Conservation (phyloP, 2,797 vertebrate species). For the Psittacula derbiana region DNA sequence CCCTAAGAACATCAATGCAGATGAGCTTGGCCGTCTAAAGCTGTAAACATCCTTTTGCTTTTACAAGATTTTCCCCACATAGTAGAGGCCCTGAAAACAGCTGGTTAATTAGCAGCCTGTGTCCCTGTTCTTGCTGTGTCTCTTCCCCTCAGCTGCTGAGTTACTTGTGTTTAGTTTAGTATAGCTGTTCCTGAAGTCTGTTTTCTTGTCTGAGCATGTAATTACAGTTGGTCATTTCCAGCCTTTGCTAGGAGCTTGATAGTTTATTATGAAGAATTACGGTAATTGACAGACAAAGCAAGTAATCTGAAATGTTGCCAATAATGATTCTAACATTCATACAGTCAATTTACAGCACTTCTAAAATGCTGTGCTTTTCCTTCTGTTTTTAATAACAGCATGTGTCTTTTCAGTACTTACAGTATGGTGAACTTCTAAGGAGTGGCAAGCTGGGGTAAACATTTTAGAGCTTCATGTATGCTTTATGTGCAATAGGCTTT, state of each 20-base stretch:
- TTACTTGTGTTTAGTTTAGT: constrained; percentile 40
- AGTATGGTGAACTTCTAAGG: not conserved
- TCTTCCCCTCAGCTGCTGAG: constrained; percentile 12
- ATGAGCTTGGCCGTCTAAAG: not conserved
- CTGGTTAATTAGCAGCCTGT: not conserved
- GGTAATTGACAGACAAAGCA: not conserved
- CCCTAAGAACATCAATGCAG: not conserved
- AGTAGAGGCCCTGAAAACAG: not conserved
- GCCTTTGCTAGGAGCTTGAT: not conserved
- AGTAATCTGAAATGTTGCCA: not conserved
- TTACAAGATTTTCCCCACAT: not conserved
- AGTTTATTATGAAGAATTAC: not conserved
- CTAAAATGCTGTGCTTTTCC: not conserved
- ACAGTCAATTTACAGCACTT: not conserved
- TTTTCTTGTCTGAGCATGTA: constrained; percentile 27
- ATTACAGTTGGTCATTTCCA: constrained; percentile 8
- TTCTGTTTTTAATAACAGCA: not conserved
- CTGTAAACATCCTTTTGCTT: constrained; percentile 21
- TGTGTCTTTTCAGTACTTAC: not conserved
- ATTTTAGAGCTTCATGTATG: not conserved
- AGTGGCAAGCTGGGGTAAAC: not conserved
- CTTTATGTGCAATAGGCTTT: not conserved
- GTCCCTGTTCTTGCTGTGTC: not conserved
- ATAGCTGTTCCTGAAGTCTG: constrained; percentile 3
- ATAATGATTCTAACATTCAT: not conserved